Base-by-base conservation (phyloP, 2,888 invertebrate genomes). In the Sialis fuliginosa region DNA sequence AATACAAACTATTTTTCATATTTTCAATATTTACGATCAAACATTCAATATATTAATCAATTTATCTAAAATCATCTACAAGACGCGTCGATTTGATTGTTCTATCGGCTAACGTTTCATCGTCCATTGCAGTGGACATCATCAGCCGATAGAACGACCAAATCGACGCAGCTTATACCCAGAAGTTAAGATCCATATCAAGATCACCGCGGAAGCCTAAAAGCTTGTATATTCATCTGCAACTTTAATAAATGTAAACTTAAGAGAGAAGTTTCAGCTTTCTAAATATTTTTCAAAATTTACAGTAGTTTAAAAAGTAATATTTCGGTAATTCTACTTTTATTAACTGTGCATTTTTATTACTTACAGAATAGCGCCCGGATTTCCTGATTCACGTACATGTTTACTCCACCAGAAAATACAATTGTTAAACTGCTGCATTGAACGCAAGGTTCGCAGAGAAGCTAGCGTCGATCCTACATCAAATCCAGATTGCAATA, bases 391-490 rank as follows among this genome's bases (percentile, higher is more conserved):
- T 63, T 79, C 86, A 39, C 79, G 88, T 49, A 85, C 88, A 6
- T 92, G 93, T 61, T 71, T 96, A 40, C 70, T 98, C 9, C 87
- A 96, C 65, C 95, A 98, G 66, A 97, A 97, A 62, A 72, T 98
- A 39, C 93, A 92, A 68, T 77, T 87, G 70, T 65, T 87, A 37
- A 87, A 86, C 58, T 79, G 83, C 58, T 87, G 86, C 62, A 80
- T 86, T 53, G 75, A 74, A 50, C 71, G 81, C 42, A 72, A 73
- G 52, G 62, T 59, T 10, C 57, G 60, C 13, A 60, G 59, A 7
- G 62, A 65, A 54, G 64, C 66, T 31, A 64, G 66, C 1, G 54
- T 51, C 44, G 57, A 57, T 39, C 72, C 71, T 1, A 74, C 61
- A 22, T 31, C 7, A 58, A 65, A 52, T 57, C 59, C 48, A 58